Percentiles rank a stretch among this genome's conserved stretches.
Evolutionary conservation across 2,113 vertebrate species (phyloP).

Genomic region (Gorsachius goisagi): DNA sequence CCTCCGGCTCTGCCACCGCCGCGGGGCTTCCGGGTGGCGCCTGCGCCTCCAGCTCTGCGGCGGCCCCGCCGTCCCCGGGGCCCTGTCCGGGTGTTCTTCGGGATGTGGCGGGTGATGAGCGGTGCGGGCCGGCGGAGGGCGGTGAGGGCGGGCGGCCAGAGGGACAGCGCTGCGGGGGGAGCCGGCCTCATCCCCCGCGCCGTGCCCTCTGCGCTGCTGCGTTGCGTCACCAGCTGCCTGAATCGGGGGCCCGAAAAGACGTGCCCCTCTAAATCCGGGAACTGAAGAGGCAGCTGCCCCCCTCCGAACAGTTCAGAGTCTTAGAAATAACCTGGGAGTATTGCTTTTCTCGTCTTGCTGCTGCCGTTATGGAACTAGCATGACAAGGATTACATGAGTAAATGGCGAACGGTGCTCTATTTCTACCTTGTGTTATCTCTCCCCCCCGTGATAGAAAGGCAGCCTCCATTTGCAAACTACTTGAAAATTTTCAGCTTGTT

Average conservation of each 20-base stretch:
- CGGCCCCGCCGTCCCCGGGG: too few relatives aligned
- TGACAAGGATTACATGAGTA: fast-evolving
- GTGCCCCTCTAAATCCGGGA: neutral
- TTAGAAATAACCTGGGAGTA: fast-evolving
- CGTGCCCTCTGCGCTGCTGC: too few relatives aligned
- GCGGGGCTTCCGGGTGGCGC: too few relatives aligned
- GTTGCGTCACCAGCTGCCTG: fast-evolving
- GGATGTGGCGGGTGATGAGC: fast-evolving
- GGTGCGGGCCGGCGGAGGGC: fast-evolving
- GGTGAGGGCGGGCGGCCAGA: too few relatives aligned
- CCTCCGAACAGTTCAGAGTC: fast-evolving
- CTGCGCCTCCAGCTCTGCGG: too few relatives aligned
- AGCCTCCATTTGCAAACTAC: neutral
- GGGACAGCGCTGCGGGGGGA: too few relatives aligned
- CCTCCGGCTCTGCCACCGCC: neutral
- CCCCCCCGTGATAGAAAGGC: neutral
- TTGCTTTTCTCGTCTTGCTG: fast-evolving
- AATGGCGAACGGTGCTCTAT: fast-evolving
- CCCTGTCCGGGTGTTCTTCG: fast-evolving
- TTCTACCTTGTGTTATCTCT: neutral
- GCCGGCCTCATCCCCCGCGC: too few relatives aligned
- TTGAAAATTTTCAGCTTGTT: neutral
- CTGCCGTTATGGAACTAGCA: neutral
- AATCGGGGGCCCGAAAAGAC: fast-evolving
- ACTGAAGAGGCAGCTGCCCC: fast-evolving